Evolutionary conservation across 2,113 vertebrate genomes (phyloP), one percentile per base, ranked within the genome.

Genomic region (Microtus oregoni): DNA sequence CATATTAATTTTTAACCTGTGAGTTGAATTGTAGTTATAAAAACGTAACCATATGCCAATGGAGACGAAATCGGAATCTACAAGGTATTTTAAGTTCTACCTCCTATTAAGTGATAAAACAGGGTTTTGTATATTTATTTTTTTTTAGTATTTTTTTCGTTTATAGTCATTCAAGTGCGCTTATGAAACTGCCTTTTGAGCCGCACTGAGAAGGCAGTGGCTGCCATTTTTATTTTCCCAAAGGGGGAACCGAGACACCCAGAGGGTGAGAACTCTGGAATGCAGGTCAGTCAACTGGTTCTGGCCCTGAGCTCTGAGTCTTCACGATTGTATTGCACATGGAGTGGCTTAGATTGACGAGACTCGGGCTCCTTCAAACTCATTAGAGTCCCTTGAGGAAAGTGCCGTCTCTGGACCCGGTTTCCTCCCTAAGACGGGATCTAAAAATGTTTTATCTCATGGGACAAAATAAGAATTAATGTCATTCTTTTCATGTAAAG

Each of bases 401-500:
- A 92, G 68, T 44, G 30, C 5, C 1, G 11, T 78, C 3, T 15
- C 13, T 79, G 20, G 7, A 22, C 32, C 38, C 91, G 38, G 32
- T 86, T 89, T 94, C 28, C 22, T 72, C 55, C 76, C 50, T 61
- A 87, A 89, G 78, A 72, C 85, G 44, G 12, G 24, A 13, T 58
- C 38, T 89, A 85, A 90, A 28, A 83, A 52, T 87, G 41, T 11
- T 17, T 61, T 10, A 90, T n/a, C 22, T 79, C 35, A 44, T 6
- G 50, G 30, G 24, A 2, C 75, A 63, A 0, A 4, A 12, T 92
- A 35, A 92, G 52, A 85, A 93, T 76, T 50, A 90, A 96, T 92
- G 75, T 67, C 35, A 81, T 63, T 93, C n/a, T 92, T 92, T 75
- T 2, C 24, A n/a, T 86, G 28, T 58, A 89, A 61, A 96, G 79